These are phyloP conservation scores for Epinephelus moara DNA, from an alignment of 2,113 vertebrate species.

Conservation along the genomic window DNA sequence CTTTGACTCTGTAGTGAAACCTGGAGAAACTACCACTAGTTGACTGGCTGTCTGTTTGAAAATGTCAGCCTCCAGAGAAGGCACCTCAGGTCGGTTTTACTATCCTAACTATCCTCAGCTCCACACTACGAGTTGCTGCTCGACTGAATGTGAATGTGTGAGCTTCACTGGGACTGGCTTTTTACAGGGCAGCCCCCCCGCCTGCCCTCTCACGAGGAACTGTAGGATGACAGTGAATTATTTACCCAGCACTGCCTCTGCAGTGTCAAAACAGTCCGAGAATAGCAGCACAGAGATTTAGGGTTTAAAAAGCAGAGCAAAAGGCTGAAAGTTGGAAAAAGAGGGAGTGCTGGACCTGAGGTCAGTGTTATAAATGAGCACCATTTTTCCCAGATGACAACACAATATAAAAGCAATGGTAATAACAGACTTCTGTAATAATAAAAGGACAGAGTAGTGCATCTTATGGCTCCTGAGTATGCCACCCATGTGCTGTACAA, in stretches of 20 bases:
- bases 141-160: constrained; percentile 20
- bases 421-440: not conserved
- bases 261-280: constrained; percentile 54
- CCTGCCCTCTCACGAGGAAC: constrained; percentile 26
- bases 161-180: constrained; percentile 6
- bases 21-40: not conserved
- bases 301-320: constrained; percentile 35
- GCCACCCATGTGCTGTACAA: not conserved
- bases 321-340: not conserved
- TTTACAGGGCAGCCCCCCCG: not conserved
- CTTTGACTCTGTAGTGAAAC: constrained; percentile 13
- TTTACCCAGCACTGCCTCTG: constrained; percentile 54
- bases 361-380: constrained; percentile 24
- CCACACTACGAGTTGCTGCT: constrained; percentile 14
- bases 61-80: not conserved
- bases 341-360: not conserved
- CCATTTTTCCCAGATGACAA: constrained; percentile 2
- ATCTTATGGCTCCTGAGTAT: not conserved
- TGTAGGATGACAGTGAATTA: constrained; percentile 56
- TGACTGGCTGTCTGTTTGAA: not conserved
- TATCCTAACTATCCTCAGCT: constrained; percentile 6
- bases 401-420: constrained; percentile 2
- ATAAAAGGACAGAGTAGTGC: constrained; percentile 4
- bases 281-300: constrained; percentile 47
- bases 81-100: not conserved